Conservation (phyloP, 2,797 vertebrate genomes). For the Myoxocephalus aenaeus region DNA sequence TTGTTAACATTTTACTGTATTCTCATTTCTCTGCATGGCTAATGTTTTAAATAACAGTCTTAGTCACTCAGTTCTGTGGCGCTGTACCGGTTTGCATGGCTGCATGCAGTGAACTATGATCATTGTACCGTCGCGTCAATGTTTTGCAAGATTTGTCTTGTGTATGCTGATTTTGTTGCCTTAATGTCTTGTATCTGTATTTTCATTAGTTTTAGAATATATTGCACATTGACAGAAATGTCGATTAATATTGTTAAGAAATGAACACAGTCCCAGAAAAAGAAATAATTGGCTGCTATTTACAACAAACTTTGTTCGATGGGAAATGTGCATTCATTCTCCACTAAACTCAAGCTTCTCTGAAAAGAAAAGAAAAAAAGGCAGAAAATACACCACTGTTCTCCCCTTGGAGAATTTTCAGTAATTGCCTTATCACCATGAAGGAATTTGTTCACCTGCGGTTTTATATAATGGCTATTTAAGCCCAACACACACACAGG, state of each 20-base stretch:
- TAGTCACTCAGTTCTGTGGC: neutral
- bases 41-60: neutral
- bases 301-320: neutral
- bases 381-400: neutral
- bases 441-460: neutral
- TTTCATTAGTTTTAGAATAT: conserved; percentile 7
- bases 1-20: neutral
- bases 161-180: neutral
- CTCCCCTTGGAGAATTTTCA: neutral
- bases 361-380: neutral
- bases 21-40: neutral
- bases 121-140: neutral
- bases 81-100: neutral
- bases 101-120: neutral
- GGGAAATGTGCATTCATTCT: neutral
- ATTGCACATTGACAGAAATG: neutral
- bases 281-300: neutral
- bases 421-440: neutral
- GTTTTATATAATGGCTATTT: neutral
- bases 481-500: neutral
- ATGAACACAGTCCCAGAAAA: neutral
- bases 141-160: neutral
- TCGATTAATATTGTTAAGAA: neutral
- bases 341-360: neutral
- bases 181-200: neutral